Percentiles rank a stretch among this genome's conserved stretches.
Evolutionary conservation across 2,888 invertebrate genomes (phyloP).

Genomic region (Bellardia bayeri): DNA sequence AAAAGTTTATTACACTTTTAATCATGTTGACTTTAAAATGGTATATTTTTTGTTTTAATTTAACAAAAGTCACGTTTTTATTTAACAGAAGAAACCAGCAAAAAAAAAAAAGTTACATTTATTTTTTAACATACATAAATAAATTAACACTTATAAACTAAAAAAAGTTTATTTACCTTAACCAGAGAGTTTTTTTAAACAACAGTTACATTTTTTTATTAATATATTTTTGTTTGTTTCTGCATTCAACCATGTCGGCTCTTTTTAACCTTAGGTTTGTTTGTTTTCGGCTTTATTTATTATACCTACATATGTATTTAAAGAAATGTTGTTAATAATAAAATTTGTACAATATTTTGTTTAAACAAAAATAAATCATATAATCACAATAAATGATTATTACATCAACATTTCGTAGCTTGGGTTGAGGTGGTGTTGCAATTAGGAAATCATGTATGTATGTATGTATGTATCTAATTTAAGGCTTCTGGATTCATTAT

Average conservation of each 20-base stretch:
- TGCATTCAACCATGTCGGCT: constrained; percentile 8
- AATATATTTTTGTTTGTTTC: background rate
- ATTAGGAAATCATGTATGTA: background rate
- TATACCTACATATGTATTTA: no score
- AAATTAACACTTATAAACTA: constrained; percentile 47
- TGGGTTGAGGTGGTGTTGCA: background rate
- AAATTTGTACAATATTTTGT: constrained; percentile 24
- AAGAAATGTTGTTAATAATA: constrained; percentile 14
- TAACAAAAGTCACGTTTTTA: constrained; percentile 54
- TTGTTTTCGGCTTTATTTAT: background rate
- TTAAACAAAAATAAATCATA: constrained; percentile 2
- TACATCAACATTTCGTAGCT: background rate
- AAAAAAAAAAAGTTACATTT: background rate
- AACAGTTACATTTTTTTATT: constrained; percentile 28
- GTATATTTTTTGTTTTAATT: constrained; percentile 28
- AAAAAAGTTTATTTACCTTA: constrained; percentile 63
- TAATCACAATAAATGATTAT: background rate
- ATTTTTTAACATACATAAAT: background rate
- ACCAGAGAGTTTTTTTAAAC: background rate
- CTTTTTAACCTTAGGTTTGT: background rate
- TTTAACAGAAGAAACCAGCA: constrained; percentile 4
- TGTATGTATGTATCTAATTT: no score
- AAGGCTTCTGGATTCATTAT: no score
- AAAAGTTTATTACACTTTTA: constrained; percentile 15
- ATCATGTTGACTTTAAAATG: background rate